Conservation (phyloP, 2,797 vertebrate genomes). For the Chrysolophus pictus region DNA sequence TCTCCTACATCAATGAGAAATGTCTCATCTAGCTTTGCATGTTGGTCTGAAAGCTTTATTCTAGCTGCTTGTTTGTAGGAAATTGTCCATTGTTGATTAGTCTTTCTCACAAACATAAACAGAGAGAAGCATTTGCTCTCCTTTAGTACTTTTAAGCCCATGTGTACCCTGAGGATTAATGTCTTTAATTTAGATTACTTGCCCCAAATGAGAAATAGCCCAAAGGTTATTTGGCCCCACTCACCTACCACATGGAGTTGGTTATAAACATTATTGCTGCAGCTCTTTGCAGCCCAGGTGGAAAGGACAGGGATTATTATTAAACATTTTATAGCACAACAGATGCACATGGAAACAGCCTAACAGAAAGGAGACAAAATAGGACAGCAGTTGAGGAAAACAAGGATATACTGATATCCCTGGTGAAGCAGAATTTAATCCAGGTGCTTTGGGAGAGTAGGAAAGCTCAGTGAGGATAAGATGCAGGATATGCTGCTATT, state of each 20-base stretch:
- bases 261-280: slow-evolving; percentile 22
- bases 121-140: slow-evolving; percentile 3
- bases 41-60: not conserved
- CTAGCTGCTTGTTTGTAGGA: slow-evolving; percentile 20
- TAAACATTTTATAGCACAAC: slow-evolving; percentile 36
- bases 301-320: slow-evolving; percentile 40
- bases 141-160: slow-evolving; percentile 3
- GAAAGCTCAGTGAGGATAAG: not conserved
- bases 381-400: not conserved
- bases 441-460: not conserved
- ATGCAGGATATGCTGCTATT: accelerated
- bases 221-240: slow-evolving; percentile 25
- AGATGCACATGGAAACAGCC: slow-evolving; percentile 9
- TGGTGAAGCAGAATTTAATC: not conserved
- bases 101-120: slow-evolving; percentile 34
- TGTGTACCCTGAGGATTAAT: slow-evolving; percentile 48
- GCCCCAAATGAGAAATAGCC: slow-evolving; percentile 35
- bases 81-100: slow-evolving; percentile 1
- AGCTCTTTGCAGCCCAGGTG: slow-evolving; percentile 30
- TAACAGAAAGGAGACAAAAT: not conserved
- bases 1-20: not conserved
- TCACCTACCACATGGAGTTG: slow-evolving; percentile 12
- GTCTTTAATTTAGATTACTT: slow-evolving; percentile 54
- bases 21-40: not conserved
- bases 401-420: not conserved